A percentile compares a stretch with the other conserved stretches of the same genome.
These are phyloP conservation scores for Pegoplata infirma DNA, from an alignment of 2,888 invertebrate species.

Conservation along the genomic window DNA sequence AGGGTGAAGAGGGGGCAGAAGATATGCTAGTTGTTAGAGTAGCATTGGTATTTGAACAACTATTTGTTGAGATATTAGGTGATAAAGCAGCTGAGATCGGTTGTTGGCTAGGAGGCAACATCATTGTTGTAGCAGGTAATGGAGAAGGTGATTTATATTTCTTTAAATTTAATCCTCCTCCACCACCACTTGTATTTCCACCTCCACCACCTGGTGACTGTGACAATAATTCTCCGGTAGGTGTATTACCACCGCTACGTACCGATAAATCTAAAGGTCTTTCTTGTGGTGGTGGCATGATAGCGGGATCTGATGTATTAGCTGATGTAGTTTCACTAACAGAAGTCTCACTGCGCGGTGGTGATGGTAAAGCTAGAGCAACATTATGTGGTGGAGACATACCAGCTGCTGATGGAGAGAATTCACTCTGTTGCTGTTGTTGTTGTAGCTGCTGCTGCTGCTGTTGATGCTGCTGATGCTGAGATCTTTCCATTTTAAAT, in stretches of 20 bases:
- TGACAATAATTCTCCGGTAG: constrained; percentile 62
- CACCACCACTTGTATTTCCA: not conserved
- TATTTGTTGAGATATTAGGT: constrained; percentile 62
- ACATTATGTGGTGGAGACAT: constrained; percentile 65
- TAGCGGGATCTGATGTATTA: constrained; percentile 65
- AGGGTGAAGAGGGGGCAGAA: constrained; percentile 70
- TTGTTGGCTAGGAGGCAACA: constrained; percentile 77
- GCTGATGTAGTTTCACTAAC: constrained; percentile 64
- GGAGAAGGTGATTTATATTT: constrained; percentile 72
- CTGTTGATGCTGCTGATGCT: not conserved
- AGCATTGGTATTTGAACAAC: constrained; percentile 60
- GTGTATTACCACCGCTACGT: constrained; percentile 74
- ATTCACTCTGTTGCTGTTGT: constrained; percentile 19
- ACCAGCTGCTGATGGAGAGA: constrained; percentile 1
- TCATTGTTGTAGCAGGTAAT: constrained; percentile 69
- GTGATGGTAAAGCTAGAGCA: constrained; percentile 71
- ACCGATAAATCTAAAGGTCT: constrained; percentile 91
- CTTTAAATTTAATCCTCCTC: constrained; percentile 77
- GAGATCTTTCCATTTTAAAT: constrained; percentile 58
- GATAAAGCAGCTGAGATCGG: constrained; percentile 67
- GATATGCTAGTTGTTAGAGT: constrained; percentile 63
- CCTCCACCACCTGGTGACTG: constrained; percentile 71
- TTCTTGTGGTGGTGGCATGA: constrained; percentile 84
- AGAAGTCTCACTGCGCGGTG: constrained; percentile 74
- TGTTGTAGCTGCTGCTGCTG: constrained; percentile 8